Evolutionary conservation across 2,888 invertebrate genomes (phyloP).

Genomic region (Ceramica pisi): DNA sequence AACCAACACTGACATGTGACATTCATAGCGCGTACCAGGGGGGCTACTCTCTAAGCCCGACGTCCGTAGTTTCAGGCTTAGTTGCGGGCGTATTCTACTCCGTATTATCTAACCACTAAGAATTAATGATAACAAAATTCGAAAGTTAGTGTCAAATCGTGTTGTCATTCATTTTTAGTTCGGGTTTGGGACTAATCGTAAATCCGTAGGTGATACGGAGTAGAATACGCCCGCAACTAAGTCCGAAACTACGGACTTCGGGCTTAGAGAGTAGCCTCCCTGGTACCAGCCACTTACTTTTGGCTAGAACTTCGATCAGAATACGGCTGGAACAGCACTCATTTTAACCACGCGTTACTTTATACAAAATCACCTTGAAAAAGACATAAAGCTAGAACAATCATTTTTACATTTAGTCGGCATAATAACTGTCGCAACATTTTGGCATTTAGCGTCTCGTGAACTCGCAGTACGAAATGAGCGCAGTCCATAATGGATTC

Average conservation of each 20-base stretch:
- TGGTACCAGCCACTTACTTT: background rate
- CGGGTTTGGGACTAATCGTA: too few species aligned
- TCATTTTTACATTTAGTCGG: constrained; percentile 47
- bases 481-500: constrained; percentile 55
- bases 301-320: background rate
- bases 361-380: constrained; percentile 17
- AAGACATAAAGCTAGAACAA: constrained; percentile 30
- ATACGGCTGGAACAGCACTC: background rate
- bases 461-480: constrained; percentile 47
- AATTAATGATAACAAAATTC: too few species aligned
- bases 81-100: too few species aligned
- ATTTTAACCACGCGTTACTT: background rate
- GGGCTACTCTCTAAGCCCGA: too few species aligned
- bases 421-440: constrained; percentile 52
- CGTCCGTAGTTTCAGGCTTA: too few species aligned
- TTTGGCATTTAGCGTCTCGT: constrained; percentile 53
- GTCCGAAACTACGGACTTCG: too few species aligned
- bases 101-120: too few species aligned
- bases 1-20: background rate
- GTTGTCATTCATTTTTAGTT: too few species aligned
- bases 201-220: too few species aligned
- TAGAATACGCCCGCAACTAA: too few species aligned
- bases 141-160: too few species aligned
- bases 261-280: too few species aligned
- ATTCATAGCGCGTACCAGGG: background rate